Evolutionary conservation across 2,797 vertebrate genomes (phyloP).

Genomic region (Myotis vivesi): DNA sequence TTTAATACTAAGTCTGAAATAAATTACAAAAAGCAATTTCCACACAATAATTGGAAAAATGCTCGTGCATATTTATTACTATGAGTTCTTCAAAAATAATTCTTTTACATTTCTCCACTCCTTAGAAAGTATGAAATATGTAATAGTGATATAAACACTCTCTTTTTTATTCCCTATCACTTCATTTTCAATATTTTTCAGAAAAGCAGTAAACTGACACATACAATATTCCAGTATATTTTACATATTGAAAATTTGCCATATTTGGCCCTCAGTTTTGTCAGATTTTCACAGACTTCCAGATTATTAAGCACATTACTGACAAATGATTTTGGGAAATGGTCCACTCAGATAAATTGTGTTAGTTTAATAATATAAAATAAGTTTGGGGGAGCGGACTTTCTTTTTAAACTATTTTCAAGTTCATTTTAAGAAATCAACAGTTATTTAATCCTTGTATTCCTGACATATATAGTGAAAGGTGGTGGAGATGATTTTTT

Average conservation of each 20-base stretch:
- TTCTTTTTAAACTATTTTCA: slow-evolving; percentile 1
- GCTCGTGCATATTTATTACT: slow-evolving; percentile 52
- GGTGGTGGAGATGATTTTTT: background rate
- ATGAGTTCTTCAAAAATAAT: slow-evolving; percentile 18
- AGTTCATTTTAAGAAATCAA: slow-evolving; percentile 16
- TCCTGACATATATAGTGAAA: background rate
- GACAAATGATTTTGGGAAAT: background rate
- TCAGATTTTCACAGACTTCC: slow-evolving; percentile 34
- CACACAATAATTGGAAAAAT: slow-evolving; percentile 60
- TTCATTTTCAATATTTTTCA: slow-evolving; percentile 35
- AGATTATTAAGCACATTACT: slow-evolving; percentile 28
- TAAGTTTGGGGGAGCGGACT: background rate
- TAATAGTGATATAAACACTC: background rate
- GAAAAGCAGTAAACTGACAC: slow-evolving; percentile 32
- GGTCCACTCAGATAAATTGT: background rate
- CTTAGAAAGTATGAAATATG: slow-evolving; percentile 1
- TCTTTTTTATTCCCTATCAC: background rate
- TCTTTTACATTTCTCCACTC: slow-evolving; percentile 3
- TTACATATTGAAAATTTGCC: background rate
- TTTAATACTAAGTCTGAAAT: slow-evolving; percentile 51
- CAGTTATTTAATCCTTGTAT: background rate
- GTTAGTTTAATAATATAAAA: background rate
- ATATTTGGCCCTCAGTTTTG: slow-evolving; percentile 7
- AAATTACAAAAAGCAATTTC: slow-evolving; percentile 63
- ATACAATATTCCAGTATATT: background rate